Evolutionary conservation across 2,888 invertebrate species (phyloP).

Genomic region (Caenorhabditis angaria): DNA sequence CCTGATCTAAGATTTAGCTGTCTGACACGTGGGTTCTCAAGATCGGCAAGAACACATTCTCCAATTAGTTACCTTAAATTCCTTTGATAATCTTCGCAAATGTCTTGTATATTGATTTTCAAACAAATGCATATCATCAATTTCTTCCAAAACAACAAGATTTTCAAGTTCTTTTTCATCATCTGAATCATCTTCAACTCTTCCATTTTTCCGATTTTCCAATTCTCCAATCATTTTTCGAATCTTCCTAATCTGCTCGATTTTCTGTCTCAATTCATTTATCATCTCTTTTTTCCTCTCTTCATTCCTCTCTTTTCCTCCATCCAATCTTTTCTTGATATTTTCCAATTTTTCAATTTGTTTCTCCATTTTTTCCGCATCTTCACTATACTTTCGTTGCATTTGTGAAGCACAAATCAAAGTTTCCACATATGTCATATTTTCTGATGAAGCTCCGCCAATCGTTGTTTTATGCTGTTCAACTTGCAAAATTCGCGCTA

Average conservation of each 20-base stretch:
- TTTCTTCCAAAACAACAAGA: not conserved
- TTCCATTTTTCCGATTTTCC: not conserved
- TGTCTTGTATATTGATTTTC: not conserved
- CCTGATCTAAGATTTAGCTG: too few relatives aligned
- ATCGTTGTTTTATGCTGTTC: conserved; percentile 1
- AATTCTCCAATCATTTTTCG: not conserved
- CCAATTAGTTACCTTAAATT: not conserved
- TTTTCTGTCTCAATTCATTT: not conserved
- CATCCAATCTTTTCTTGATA: conserved; percentile 2
- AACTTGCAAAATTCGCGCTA: not conserved
- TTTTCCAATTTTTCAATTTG: not conserved
- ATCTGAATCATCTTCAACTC: not conserved
- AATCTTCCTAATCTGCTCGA: not conserved
- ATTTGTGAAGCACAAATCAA: not conserved
- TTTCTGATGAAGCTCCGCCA: too few relatives aligned
- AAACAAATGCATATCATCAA: not conserved
- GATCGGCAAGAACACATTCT: too few relatives aligned
- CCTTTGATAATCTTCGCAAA: not conserved
- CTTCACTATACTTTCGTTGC: conserved; percentile 5
- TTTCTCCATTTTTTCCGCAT: not conserved
- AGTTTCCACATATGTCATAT: not conserved
- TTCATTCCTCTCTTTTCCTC: not conserved
- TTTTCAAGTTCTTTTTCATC: not conserved
- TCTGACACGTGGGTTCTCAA: too few relatives aligned
- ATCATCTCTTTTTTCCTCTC: not conserved